Percentiles rank a stretch among this genome's conserved stretches.
Conservation (phyloP, 1,140 invertebrate species). For the Harpegnathos saltator region DNA sequence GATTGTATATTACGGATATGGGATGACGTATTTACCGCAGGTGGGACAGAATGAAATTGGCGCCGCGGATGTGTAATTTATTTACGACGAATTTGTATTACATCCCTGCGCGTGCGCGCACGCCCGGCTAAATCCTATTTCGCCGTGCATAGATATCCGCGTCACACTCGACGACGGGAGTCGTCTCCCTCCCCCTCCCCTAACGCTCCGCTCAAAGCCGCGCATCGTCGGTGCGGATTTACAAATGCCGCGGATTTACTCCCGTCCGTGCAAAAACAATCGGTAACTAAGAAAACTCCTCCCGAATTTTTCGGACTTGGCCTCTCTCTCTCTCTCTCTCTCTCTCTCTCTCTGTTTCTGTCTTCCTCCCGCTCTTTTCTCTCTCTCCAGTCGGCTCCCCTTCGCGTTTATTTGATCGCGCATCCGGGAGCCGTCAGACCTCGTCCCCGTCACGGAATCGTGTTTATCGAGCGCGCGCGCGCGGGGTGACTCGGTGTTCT, state of each 20-base stretch:
- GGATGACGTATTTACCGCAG: slow-evolving; percentile 24
- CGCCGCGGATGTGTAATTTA: slow-evolving; percentile 50
- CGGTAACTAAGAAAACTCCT: slow-evolving; percentile 22
- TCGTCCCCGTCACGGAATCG: too few relatives aligned
- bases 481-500: too few relatives aligned
- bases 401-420: too few relatives aligned
- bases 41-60: slow-evolving; percentile 45
- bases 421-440: too few relatives aligned
- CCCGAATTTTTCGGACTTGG: neutral
- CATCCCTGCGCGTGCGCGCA: neutral
- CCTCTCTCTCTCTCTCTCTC: too few relatives aligned
- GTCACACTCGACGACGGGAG: slow-evolving; percentile 33
- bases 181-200: too few relatives aligned
- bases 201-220: neutral
- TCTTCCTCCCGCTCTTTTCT: too few relatives aligned
- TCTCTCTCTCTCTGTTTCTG: too few relatives aligned
- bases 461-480: too few relatives aligned
- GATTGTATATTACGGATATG: neutral
- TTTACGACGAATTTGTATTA: slow-evolving; percentile 53
- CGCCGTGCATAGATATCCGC: slow-evolving; percentile 9
- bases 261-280: slow-evolving; percentile 16
- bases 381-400: too few relatives aligned
- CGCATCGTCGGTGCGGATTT: slow-evolving; percentile 18
- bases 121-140: slow-evolving; percentile 56
- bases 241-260: slow-evolving; percentile 20